phyloP scores from a whole-genome alignment of 2,888 invertebrate species.

The Limnephilus auricula region DNA sequence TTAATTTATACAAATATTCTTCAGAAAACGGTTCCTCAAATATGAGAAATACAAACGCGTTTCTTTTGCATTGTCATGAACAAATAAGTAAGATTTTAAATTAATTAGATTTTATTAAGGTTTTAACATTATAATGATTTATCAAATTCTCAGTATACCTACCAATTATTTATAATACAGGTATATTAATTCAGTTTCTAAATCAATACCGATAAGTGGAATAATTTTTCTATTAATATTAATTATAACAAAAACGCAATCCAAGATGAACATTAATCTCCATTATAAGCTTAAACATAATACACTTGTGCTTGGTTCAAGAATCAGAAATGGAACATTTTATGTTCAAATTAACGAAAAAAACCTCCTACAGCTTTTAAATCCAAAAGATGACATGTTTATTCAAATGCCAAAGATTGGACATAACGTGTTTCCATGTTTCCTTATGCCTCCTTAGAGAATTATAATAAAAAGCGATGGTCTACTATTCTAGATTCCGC shows the following conservation, averaged over 20 bases:
- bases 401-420: not conserved
- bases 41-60: too few relatives aligned
- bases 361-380: not conserved
- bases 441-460: not conserved
- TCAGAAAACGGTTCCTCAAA: too few relatives aligned
- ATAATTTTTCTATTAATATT: not conserved
- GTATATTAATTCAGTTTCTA: not conserved
- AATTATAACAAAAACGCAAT: not conserved
- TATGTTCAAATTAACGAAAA: not conserved
- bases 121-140: not conserved
- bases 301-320: not conserved
- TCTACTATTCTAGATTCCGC: constrained; percentile 29
- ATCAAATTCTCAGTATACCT: not conserved
- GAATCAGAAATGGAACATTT: not conserved
- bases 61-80: too few relatives aligned
- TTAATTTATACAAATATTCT: too few relatives aligned
- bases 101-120: too few relatives aligned
- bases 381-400: not conserved
- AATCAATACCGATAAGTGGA: not conserved
- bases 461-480: constrained; percentile 7
- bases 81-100: not conserved
- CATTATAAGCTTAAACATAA: not conserved
- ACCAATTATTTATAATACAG: not conserved
- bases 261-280: not conserved
- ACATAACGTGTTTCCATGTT: constrained; percentile 2